Percentiles rank a stretch among this genome's conserved stretches.
Conservation (phyloP, 2,888 invertebrate species). For the Lasioglossum morio region DNA sequence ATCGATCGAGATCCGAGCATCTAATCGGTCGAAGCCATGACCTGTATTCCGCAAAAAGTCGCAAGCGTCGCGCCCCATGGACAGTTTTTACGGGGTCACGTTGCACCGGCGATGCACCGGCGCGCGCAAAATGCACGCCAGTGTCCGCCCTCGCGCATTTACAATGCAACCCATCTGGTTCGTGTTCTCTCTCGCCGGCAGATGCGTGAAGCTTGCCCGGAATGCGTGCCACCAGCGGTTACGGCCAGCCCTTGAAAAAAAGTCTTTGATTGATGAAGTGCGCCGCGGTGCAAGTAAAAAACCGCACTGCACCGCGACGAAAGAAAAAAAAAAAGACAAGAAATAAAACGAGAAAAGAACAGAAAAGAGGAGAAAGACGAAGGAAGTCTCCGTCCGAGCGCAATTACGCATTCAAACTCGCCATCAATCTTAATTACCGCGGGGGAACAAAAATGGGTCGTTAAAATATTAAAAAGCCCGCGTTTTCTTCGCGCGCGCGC, state of each 20-base stretch:
- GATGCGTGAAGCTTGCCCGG: slow-evolving; percentile 64
- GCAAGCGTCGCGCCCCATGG: slow-evolving; percentile 17
- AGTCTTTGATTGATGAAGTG: slow-evolving; percentile 72
- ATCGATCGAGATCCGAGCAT: neutral
- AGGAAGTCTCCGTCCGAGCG: slow-evolving; percentile 66
- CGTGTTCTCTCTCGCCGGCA: slow-evolving; percentile 37
- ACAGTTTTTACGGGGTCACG: neutral
- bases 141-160: slow-evolving; percentile 61
- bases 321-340: neutral
- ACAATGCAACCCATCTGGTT: slow-evolving; percentile 58
- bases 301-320: neutral
- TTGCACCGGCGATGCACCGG: slow-evolving; percentile 4
- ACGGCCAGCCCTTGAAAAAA: slow-evolving; percentile 47
- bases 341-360: slow-evolving; percentile 23
- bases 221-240: slow-evolving; percentile 64
- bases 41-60: slow-evolving; percentile 28
- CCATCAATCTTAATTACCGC: slow-evolving; percentile 73
- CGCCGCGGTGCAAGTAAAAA: slow-evolving; percentile 46
- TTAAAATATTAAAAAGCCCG: slow-evolving; percentile 68
- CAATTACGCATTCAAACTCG: slow-evolving; percentile 73
- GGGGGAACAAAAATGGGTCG: slow-evolving; percentile 69
- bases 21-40: slow-evolving; percentile 17
- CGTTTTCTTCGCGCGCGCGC: slow-evolving; percentile 57
- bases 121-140: slow-evolving; percentile 23
- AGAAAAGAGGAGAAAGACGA: slow-evolving; percentile 7